Evolutionary conservation across 23 tunicate genomes (phyloP).

Genomic region (Diplosoma virens): DNA sequence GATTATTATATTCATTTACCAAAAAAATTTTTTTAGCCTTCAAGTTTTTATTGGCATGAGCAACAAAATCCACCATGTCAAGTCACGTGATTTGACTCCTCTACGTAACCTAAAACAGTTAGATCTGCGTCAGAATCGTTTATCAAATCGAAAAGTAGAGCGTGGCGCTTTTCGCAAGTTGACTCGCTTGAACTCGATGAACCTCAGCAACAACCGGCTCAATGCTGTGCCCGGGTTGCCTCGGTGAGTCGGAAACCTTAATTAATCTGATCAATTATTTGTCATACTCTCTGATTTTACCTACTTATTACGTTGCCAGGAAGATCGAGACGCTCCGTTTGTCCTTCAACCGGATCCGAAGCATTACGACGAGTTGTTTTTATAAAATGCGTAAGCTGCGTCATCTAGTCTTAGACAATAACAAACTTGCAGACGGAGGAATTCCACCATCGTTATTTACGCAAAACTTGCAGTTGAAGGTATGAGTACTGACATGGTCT

Average conservation of each 20-base stretch:
- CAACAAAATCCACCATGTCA: slow-evolving; percentile 33
- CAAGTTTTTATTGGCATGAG: slow-evolving; percentile 34
- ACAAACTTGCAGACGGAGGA: slow-evolving; percentile 37
- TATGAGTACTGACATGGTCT: too few species aligned
- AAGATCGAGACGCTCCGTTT: slow-evolving; percentile 37
- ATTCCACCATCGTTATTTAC: too few species aligned
- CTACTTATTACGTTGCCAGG: too few species aligned
- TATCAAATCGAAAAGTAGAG: slow-evolving; percentile 48
- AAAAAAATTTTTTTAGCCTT: too few species aligned
- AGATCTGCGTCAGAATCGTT: slow-evolving; percentile 46
- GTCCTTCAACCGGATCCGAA: slow-evolving; percentile 41
- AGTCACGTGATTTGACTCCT: background rate
- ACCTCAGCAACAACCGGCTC: slow-evolving; percentile 49
- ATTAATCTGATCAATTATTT: too few species aligned
- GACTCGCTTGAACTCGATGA: slow-evolving; percentile 6
- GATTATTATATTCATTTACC: too few species aligned
- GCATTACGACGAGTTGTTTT: too few species aligned
- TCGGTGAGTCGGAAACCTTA: slow-evolving; percentile 12
- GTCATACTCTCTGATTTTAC: too few species aligned
- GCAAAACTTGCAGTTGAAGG: too few species aligned
- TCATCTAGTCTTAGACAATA: slow-evolving; percentile 40
- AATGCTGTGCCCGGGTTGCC: slow-evolving; percentile 62
- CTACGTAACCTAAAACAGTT: slow-evolving; percentile 18
- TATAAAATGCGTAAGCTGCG: slow-evolving; percentile 29
- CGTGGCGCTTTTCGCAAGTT: slow-evolving; percentile 48